Percentiles rank a stretch among this genome's conserved stretches.
Conservation (phyloP, 2,113 vertebrate genomes). For the Bubalus kerabau region DNA sequence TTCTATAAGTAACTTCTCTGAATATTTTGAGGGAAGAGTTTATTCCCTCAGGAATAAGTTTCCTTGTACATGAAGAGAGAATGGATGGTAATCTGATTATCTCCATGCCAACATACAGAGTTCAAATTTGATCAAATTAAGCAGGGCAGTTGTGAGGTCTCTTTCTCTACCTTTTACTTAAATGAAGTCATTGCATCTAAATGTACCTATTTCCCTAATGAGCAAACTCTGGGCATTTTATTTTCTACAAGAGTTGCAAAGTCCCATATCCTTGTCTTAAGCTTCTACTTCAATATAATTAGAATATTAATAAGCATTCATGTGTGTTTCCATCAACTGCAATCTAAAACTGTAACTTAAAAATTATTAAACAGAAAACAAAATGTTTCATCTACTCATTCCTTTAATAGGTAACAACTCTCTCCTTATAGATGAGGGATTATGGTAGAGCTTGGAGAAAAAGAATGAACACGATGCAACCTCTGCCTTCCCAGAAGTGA, state of each 20-base stretch:
- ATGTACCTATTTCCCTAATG: not conserved
- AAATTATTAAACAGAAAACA: not conserved
- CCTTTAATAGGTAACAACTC: not conserved
- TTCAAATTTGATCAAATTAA: conserved; percentile 22
- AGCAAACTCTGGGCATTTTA: not conserved
- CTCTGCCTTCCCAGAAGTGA: not conserved
- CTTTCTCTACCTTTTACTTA: not conserved
- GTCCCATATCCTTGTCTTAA: not conserved
- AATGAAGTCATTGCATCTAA: not conserved
- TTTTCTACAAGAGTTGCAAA: not conserved
- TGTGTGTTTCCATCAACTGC: not conserved
- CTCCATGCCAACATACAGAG: not conserved
- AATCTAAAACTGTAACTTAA: not conserved
- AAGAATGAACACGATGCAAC: not conserved
- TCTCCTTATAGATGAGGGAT: not conserved
- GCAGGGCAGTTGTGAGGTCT: not conserved
- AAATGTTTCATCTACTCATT: not conserved
- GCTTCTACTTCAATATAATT: not conserved
- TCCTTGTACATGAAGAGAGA: conserved; percentile 27
- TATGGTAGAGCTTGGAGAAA: not conserved
- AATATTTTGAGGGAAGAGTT: conserved; percentile 59
- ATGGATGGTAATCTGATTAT: not conserved
- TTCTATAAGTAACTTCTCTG: conserved; percentile 43
- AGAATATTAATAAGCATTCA: not conserved
- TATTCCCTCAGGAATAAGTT: conserved; percentile 30